Percentiles rank a stretch among this genome's conserved stretches.
Evolutionary conservation across 35 echinoderm and acorn worm species (phyloP).

Genomic region (Hemicentrotus pulcherrimus): DNA sequence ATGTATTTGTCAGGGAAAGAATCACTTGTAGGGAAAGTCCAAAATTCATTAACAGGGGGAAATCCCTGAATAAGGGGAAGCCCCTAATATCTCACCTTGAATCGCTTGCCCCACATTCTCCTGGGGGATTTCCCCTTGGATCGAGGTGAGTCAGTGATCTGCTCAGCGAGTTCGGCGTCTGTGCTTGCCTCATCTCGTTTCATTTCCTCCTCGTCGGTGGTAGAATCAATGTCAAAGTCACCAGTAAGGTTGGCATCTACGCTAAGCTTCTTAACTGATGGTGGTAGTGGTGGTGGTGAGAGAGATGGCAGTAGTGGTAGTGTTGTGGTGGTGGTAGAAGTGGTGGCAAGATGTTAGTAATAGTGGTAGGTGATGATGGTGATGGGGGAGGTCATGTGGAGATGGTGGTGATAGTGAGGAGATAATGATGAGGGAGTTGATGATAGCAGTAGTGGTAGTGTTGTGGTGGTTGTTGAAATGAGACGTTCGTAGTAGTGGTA

Average conservation of each 20-base stretch:
- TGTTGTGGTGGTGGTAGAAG: background rate
- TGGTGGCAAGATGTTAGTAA: background rate
- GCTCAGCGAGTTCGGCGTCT: background rate
- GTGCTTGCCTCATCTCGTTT: slow-evolving; percentile 27
- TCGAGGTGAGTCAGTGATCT: slow-evolving; percentile 45
- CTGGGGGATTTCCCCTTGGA: slow-evolving; percentile 70
- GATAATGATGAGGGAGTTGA: too few species aligned
- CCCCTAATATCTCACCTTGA: slow-evolving; percentile 76
- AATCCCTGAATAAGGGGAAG: background rate
- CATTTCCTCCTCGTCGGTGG: slow-evolving; percentile 60
- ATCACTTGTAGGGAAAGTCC: background rate
- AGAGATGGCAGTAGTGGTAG: background rate
- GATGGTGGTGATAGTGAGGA: too few species aligned
- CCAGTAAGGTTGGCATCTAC: slow-evolving; percentile 78
- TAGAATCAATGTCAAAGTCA: slow-evolving; percentile 70
- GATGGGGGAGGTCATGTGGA: too few species aligned
- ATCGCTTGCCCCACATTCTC: slow-evolving; percentile 93
- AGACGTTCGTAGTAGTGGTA: background rate
- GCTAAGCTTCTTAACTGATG: slow-evolving; percentile 71
- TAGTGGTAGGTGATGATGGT: background rate
- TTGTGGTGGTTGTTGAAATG: too few species aligned
- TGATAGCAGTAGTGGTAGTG: too few species aligned
- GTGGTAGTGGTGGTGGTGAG: background rate
- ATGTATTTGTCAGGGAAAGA: background rate
- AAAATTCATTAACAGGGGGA: background rate